A percentile compares a stretch with the other conserved stretches of the same genome.
phyloP scores from a whole-genome alignment of 2,888 invertebrate species.

The Lamellibrachia satsuma region DNA sequence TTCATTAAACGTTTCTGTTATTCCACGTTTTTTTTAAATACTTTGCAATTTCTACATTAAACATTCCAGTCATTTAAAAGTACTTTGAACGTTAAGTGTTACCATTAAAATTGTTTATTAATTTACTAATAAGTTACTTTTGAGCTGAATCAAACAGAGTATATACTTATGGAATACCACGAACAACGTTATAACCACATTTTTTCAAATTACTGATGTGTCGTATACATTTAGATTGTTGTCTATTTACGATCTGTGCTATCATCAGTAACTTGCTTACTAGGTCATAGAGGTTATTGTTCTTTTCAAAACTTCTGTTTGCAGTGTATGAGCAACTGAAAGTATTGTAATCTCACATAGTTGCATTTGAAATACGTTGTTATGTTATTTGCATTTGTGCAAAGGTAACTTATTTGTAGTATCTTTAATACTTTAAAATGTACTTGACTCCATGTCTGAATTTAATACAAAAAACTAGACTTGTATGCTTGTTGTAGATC shows the following conservation, averaged over 20 bases:
- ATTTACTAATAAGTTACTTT: no score
- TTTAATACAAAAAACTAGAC: neutral
- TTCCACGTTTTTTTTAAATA: neutral
- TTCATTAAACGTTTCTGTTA: neutral
- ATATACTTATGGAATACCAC: no score
- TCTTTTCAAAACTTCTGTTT: neutral
- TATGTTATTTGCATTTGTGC: neutral
- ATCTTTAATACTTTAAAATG: neutral
- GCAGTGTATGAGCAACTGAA: neutral
- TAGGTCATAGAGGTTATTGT: neutral
- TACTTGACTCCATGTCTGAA: neutral
- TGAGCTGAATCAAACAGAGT: no score
- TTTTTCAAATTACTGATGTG: no score
- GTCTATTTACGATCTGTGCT: neutral
- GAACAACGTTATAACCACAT: no score
- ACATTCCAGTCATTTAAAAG: neutral
- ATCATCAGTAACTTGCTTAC: neutral
- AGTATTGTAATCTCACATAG: neutral
- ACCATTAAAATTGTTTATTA: neutral
- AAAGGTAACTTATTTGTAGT: neutral
- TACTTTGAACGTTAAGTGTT: neutral
- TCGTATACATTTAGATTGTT: no score
- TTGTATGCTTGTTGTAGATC: neutral
- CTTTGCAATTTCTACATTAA: neutral
- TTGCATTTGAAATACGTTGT: neutral